Base-by-base conservation (phyloP, 2,888 invertebrate genomes). In the Tachystola acroxantha region DNA sequence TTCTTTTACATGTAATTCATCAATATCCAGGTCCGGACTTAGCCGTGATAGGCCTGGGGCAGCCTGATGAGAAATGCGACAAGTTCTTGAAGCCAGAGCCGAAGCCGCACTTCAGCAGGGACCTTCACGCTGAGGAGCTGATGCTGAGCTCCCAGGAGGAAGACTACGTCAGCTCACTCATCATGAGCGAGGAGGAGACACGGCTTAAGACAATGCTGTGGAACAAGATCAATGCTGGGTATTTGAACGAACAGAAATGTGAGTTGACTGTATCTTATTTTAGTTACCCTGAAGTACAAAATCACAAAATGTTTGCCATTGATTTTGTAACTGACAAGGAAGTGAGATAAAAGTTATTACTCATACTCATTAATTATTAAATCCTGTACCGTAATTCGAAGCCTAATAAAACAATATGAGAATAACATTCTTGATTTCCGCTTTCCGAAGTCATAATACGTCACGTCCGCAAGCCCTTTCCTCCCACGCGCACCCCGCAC, bases 161-260 rank as follows among this genome's bases (percentile, higher is more conserved):
- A 59, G 93, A 91, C 3, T 98, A 99, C 84, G 88, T 99, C 31
- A 94, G 95, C 62, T 91, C 92, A 9, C 94, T 97, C 57, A 94
- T 98, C 42, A 82, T 84, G 82, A 61, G 46, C 1, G 93, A 93
- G 27, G 90, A 91, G 34, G 99, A 99, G 74, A 91, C 93, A 0
- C 78, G 89, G 33, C 89, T 92, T 38, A 99, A 99, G 75, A 92
- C 94, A 9, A 88, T 88, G 37, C 78, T 97, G 58, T 99, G 99
- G 99, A 93, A 94, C 61, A 91, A 91, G 59, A 84, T 95, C 1
- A 98, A 99, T 73, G 95, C 94, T 1, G 92, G 92, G 7, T 98
- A 95, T 72, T 85, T 99, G 39, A 90, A 91, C 57, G 93, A 94
- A 53, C 93, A 95, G 73, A 93, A 94, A 88, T 85, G 92, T 92